Conservation (phyloP, 1,140 invertebrate species). For the Drosophila takahashii region DNA sequence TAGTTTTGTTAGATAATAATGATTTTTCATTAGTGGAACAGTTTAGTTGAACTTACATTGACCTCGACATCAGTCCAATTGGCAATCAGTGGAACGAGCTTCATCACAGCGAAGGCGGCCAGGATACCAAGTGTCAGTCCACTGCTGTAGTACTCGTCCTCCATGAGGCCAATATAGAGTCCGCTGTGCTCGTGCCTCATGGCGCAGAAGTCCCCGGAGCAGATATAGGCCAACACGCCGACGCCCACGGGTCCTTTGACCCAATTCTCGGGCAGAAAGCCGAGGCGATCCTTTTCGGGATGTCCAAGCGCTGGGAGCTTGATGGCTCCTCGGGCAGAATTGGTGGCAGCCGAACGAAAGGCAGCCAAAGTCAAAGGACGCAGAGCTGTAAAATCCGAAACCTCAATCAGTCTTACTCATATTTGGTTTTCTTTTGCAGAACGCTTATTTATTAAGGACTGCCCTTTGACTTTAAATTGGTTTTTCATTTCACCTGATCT, state of each 20-base stretch:
- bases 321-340: neutral
- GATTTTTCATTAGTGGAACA: neutral
- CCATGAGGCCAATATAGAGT: neutral
- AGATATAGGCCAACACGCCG: neutral
- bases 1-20: neutral
- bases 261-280: neutral
- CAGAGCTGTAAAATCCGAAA: neutral
- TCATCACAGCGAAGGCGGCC: neutral
- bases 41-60: neutral
- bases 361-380: conserved; percentile 1
- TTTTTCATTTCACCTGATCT: conserved; percentile 1
- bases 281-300: neutral
- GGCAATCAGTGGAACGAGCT: neutral
- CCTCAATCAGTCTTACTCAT: neutral
- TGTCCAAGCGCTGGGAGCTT: neutral
- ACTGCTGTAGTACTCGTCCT: neutral
- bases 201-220: conserved; percentile 5
- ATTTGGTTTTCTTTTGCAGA: neutral
- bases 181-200: conserved; percentile 3
- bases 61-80: conserved; percentile 2
- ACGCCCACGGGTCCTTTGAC: conserved; percentile 5
- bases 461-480: neutral
- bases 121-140: neutral
- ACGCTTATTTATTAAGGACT: neutral
- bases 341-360: neutral